These are phyloP conservation scores for Drosophila miranda DNA, from an alignment of 1,140 invertebrate genomes.

Conservation along the genomic window DNA sequence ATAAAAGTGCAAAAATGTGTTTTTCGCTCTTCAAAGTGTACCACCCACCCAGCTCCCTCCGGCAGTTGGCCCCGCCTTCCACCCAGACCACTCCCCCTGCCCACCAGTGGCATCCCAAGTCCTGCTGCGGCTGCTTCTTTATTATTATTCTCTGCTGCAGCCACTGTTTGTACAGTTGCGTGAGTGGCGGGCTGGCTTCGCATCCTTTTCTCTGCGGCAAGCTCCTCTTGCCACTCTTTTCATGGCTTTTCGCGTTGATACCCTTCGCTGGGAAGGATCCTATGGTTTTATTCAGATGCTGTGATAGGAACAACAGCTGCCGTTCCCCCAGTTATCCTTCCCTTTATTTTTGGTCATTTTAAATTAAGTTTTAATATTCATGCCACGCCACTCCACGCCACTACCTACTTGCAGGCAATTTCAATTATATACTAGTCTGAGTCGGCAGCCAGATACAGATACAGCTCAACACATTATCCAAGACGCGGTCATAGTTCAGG, in stretches of 20 bases:
- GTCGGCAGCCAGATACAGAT: no score
- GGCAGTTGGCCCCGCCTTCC: background rate
- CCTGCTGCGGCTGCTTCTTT: constrained; percentile 29
- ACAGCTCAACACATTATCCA: constrained; percentile 37
- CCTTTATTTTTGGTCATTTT: constrained; percentile 35
- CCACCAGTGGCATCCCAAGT: no score
- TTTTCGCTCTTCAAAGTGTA: constrained; percentile 70
- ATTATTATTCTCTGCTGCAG: constrained; percentile 54
- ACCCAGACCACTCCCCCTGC: background rate
- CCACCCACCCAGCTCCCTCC: background rate
- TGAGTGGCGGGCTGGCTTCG: constrained; percentile 36
- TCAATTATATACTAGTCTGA: constrained; percentile 46
- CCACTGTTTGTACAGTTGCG: constrained; percentile 78
- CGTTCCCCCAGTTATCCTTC: no score
- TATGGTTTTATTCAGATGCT: background rate
- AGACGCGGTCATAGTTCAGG: no score
- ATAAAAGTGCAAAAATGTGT: constrained; percentile 81
- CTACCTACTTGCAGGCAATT: constrained; percentile 30
- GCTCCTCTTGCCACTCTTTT: background rate
- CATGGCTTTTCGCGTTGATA: no score
- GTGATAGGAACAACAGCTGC: no score
- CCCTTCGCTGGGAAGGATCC: background rate
- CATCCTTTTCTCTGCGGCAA: background rate
- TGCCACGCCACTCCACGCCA: constrained; percentile 15
- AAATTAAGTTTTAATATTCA: constrained; percentile 68